Base-by-base conservation (phyloP, 2,888 invertebrate species). In the Myopa tessellatipennis region DNA sequence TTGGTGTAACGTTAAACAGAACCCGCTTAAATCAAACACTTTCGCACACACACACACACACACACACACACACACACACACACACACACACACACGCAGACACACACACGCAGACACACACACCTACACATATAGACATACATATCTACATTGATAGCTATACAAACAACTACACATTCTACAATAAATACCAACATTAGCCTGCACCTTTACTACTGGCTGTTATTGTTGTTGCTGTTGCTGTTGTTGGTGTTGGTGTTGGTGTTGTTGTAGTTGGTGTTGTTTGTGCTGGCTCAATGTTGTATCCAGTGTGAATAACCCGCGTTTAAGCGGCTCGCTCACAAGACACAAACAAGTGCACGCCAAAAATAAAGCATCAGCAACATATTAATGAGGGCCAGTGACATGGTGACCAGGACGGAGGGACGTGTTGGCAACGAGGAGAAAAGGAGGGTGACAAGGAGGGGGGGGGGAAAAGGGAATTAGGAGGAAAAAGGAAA, bases 251-350 rank as follows among this genome's bases (percentile, higher is more conserved):
- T 50, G 69, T 40, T 40, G 45, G 8, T 63, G 26, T 65, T 65
- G 38, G 4, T 40, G 8, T 18, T 68, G 10, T 38, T 38, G 38
- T 14, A 3, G 0, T 63, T 36, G 63, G 4, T 63, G 36, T 36
- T 63, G 26, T 65, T 65, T 8, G 4, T 40, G 8, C 18, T 68
- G 10, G n/a, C 74, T 73, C 73, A 60, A 40, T n/a, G 55, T 74
- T 68, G n/a, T 34, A 34, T 38, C 16, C 65, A 38, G 12, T 36
- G 0, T 65, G 12, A 70, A 77, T 84, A 84, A 84, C 85, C 85
- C 83, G 84, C 83, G 63, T 34, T 83, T 85, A 85, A 84, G 85
- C 85, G 85, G 80, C 84, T 81, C 76, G 36, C 61, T 69, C 63
- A 79, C 69, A 45, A 18, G 8, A 69, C 5, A 16, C 34, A 65